Conservation (phyloP, 2,113 vertebrate genomes). For the Istiophorus platypterus region DNA sequence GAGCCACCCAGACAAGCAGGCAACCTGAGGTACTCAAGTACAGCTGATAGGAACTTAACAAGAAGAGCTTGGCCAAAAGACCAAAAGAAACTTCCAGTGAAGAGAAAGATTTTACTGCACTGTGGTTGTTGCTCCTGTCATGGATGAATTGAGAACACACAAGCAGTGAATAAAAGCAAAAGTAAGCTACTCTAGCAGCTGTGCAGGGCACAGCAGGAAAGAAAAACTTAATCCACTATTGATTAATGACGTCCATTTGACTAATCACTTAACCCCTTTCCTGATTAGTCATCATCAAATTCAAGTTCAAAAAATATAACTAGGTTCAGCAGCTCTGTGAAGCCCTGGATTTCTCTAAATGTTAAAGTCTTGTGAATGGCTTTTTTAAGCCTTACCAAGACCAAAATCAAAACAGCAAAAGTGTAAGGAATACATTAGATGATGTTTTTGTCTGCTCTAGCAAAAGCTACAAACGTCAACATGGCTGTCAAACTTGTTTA, state of each 20-base stretch:
- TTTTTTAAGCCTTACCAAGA: neutral
- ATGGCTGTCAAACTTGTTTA: neutral
- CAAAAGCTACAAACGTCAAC: neutral
- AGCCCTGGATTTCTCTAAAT: neutral
- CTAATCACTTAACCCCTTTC: neutral
- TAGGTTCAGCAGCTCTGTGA: neutral
- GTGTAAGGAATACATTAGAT: too few relatives aligned
- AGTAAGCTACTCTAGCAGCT: conserved; percentile 32
- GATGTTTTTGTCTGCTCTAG: neutral
- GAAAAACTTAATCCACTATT: neutral
- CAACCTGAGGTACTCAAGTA: conserved; percentile 68
- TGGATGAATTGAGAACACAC: neutral
- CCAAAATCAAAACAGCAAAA: neutral
- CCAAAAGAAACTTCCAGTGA: too few relatives aligned
- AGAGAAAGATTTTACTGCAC: conserved; percentile 13
- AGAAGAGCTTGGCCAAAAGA: neutral
- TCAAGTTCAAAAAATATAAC: neutral
- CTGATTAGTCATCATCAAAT: neutral
- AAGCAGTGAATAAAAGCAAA: neutral
- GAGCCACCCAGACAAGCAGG: conserved; percentile 90
- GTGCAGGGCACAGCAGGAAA: conserved; percentile 63
- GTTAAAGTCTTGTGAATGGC: neutral
- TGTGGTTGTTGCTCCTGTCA: neutral
- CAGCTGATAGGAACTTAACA: neutral
- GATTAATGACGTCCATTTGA: conserved; percentile 5